Conservation (phyloP, 2,888 invertebrate genomes). For the Metopia argyrocephala region DNA sequence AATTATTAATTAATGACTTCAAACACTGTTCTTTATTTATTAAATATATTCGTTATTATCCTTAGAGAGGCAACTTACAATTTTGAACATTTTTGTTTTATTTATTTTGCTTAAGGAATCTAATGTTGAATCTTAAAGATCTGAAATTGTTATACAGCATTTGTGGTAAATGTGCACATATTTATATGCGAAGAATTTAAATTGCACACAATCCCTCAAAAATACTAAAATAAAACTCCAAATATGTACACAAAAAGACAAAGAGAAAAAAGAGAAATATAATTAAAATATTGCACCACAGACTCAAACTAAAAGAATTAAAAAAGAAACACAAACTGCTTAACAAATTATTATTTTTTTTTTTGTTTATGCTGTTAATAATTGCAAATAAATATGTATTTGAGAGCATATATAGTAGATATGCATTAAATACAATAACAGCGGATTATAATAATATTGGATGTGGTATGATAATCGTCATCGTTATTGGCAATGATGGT, state of each 20-base stretch:
- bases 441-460: neutral
- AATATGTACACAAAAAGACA: neutral
- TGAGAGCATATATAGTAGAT: neutral
- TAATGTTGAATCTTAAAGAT: constrained; percentile 63
- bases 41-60: neutral
- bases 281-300: constrained; percentile 35
- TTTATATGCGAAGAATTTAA: constrained; percentile 66
- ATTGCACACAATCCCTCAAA: constrained; percentile 61
- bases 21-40: constrained; percentile 10
- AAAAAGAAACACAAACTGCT: constrained; percentile 6
- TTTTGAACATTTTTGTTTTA: constrained; percentile 62
- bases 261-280: neutral
- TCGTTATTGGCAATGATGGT: constrained; percentile 37
- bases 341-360: constrained; percentile 47
- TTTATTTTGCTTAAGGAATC: constrained; percentile 2
- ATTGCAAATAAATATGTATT: constrained; percentile 10
- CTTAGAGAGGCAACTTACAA: constrained; percentile 54
- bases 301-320: constrained; percentile 17
- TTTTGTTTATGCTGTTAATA: constrained; percentile 47
- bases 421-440: neutral
- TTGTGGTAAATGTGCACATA: constrained; percentile 60
- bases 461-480: constrained; percentile 28
- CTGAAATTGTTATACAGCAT: constrained; percentile 63
- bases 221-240: neutral
- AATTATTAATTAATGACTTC: neutral